These are phyloP conservation scores for Rafetus swinhoei DNA, from an alignment of 2,113 vertebrate genomes.

Conservation along the genomic window DNA sequence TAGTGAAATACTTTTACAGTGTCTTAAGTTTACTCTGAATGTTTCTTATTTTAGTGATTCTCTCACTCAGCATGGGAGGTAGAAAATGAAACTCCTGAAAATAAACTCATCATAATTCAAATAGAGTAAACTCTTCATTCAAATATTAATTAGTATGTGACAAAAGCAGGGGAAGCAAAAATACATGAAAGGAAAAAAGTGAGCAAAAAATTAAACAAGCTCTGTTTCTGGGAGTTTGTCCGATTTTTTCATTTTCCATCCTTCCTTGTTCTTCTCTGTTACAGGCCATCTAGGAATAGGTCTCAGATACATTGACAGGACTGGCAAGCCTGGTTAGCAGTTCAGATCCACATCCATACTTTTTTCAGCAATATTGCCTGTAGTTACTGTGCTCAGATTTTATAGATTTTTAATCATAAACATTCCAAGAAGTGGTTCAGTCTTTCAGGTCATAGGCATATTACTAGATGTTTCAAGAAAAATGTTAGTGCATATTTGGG, in stretches of 20 bases:
- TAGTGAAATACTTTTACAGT: background rate
- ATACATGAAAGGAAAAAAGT: background rate
- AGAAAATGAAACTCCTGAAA: background rate
- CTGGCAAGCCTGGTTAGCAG: background rate
- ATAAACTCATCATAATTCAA: background rate
- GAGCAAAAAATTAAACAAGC: slow-evolving; percentile 21
- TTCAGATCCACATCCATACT: slow-evolving; percentile 47
- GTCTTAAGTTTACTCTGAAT: background rate
- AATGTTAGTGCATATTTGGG: background rate
- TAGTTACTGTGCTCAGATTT: background rate
- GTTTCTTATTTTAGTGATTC: background rate
- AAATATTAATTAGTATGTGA: background rate
- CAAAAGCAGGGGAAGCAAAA: background rate
- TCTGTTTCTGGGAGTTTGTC: background rate
- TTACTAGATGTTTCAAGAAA: background rate
- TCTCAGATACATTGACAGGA: background rate
- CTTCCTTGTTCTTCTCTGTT: background rate
- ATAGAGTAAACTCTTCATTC: background rate
- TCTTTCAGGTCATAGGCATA: background rate
- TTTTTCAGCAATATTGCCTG: background rate
- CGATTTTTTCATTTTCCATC: slow-evolving; percentile 54
- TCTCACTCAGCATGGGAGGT: background rate
- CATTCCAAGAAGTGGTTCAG: background rate
- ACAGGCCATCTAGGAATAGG: background rate
- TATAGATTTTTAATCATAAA: background rate